Conservation (phyloP, 2,888 invertebrate species). For the Podabrus alpinus region DNA sequence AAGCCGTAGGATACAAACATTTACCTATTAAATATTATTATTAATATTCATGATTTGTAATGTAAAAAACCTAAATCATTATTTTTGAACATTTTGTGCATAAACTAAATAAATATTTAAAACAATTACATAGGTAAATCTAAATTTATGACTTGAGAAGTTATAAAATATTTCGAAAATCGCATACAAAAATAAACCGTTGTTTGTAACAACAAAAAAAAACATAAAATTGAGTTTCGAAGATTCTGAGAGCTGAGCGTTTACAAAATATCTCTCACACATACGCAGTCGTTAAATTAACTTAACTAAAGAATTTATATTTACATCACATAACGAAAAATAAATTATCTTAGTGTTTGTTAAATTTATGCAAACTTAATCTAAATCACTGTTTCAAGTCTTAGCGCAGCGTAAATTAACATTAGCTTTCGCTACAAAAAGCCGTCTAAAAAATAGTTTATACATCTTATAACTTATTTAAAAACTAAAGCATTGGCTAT, state of each 20-base stretch:
- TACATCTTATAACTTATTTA: slow-evolving; percentile 32
- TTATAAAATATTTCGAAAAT: slow-evolving; percentile 14
- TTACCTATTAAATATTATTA: slow-evolving; percentile 60
- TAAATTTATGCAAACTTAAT: slow-evolving; percentile 47
- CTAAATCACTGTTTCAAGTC: slow-evolving; percentile 55
- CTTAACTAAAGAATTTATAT: slow-evolving; percentile 46
- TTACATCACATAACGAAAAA: slow-evolving; percentile 52
- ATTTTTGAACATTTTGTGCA: slow-evolving; percentile 42
- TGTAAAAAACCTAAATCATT: slow-evolving; percentile 50
- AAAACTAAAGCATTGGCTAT: slow-evolving; percentile 33
- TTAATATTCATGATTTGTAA: slow-evolving; percentile 56
- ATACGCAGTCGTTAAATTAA: slow-evolving; percentile 44
- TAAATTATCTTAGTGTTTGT: slow-evolving; percentile 41
- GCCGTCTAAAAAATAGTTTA: slow-evolving; percentile 45
- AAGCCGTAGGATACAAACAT: slow-evolving; percentile 60
- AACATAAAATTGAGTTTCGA: slow-evolving; percentile 12
- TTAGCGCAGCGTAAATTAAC: slow-evolving; percentile 47
- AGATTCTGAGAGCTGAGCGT: slow-evolving; percentile 13
- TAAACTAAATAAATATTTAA: slow-evolving; percentile 21
- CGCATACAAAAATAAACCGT: slow-evolving; percentile 26
- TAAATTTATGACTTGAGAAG: slow-evolving; percentile 11
- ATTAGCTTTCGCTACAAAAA: slow-evolving; percentile 39
- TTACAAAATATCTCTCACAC: slow-evolving; percentile 46
- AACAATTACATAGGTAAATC: slow-evolving; percentile 32
- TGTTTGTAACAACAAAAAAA: slow-evolving; percentile 24